Evolutionary conservation across 1,140 invertebrate genomes (phyloP), one percentile per base, ranked within the genome.

Genomic region (Physella acuta): DNA sequence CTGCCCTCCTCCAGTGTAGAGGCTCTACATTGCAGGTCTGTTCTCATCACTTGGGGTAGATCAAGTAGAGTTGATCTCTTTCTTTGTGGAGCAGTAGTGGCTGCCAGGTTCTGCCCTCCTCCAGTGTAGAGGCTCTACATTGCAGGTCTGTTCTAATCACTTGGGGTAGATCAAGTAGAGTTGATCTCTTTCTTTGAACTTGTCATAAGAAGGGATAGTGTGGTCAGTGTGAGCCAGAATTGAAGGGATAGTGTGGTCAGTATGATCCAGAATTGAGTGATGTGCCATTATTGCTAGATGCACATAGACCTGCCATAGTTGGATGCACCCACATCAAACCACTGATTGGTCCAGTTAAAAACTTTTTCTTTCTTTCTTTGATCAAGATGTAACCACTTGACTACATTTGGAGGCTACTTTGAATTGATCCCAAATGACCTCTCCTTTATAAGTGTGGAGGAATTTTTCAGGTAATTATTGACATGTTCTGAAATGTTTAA

Each of bases 401-500:
- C 81, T 20, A 66, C 77, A 28, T 84, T 83, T 76, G 81, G 79
- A 11, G 74, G 75, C 24, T 76, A 77, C 51, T 78, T 82, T 72
- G 74, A 79, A 37, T 68, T 79, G 17, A 72, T 77, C 16, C 73
- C 76, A 1, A 80, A 81, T 68, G 75, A 81, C 36, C 68, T 84
- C 2, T 73, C 71, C 11, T 75, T 79, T 36, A 72, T 71, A 24
- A 69, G 78, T 69, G 75, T 82, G 1, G 81, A 84, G 11, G 71
- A 75, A 33, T 82, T 84, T 71, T 83, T 84, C 72, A 75, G 75
- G 82, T 84, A 71, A n/a, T n/a, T n/a, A n/a, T n/a, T n/a, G n/a
- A n/a, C n/a, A n/a, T n/a, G n/a, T n/a, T 49, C n/a, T 49, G 11
- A 49, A 49, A 49, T 49, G 11, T 49, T 49, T 49, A n/a, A 49